Percentiles rank a stretch among this genome's conserved stretches.
Evolutionary conservation across 2,113 vertebrate genomes (phyloP).

Genomic region (Rissa tridactyla): DNA sequence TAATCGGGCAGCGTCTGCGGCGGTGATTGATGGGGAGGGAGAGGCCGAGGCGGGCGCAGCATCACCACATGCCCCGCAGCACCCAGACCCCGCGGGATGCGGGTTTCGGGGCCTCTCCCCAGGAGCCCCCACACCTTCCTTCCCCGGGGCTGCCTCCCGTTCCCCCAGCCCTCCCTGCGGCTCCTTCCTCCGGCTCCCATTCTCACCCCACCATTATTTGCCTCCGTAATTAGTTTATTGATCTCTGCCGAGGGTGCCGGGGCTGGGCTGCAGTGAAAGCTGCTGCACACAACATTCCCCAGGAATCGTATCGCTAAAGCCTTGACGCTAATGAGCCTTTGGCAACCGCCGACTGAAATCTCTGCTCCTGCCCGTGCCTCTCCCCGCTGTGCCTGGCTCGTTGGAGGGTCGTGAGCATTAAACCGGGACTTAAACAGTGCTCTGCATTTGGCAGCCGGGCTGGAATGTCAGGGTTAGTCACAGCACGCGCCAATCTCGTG

Average conservation of each 20-base stretch:
- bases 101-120: rapidly evolving
- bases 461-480: background rate
- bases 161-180: background rate
- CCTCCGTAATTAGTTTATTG: background rate
- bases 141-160: background rate
- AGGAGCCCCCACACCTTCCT: too few species aligned
- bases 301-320: background rate
- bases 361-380: background rate
- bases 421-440: background rate
- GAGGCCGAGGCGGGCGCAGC: background rate
- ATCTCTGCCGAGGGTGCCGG: background rate
- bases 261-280: background rate
- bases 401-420: rapidly evolving
- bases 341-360: background rate
- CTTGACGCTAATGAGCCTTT: background rate
- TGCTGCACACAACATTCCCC: rapidly evolving
- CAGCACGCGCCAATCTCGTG: background rate
- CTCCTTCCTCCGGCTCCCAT: background rate
- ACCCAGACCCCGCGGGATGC: rapidly evolving
- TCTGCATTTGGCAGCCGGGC: background rate
- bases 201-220: background rate
- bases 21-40: background rate
- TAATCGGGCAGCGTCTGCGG: background rate
- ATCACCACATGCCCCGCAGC: background rate
- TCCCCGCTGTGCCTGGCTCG: background rate